phyloP scores from a whole-genome alignment of 2,113 vertebrate genomes.

The Glaucomys volans region DNA sequence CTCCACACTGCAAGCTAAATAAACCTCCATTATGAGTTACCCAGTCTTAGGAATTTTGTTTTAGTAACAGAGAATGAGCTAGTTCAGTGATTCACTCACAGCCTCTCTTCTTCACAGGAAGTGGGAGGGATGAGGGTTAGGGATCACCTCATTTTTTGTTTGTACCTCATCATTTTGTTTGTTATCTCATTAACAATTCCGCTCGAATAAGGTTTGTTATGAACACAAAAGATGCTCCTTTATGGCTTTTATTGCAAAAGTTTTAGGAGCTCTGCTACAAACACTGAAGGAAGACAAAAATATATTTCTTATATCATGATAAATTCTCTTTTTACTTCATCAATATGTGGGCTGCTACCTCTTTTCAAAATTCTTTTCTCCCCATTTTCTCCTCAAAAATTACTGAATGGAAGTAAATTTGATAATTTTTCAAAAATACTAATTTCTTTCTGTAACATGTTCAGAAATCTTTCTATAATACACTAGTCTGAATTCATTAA shows the following conservation, averaged over 20 bases:
- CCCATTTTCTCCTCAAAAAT: background rate
- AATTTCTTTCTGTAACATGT: background rate
- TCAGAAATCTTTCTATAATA: conserved; percentile 33
- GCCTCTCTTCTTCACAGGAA: background rate
- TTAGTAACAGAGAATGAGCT: background rate
- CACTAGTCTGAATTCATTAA: background rate
- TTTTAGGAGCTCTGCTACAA: background rate
- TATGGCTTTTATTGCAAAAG: background rate
- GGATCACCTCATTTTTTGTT: too few species aligned
- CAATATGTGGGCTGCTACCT: background rate
- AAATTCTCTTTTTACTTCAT: background rate
- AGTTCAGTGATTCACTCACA: background rate
- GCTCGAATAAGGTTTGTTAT: background rate
- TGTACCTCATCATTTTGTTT: too few species aligned
- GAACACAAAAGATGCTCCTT: background rate
- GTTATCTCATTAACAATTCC: background rate
- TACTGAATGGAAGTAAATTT: background rate
- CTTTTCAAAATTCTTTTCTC: background rate
- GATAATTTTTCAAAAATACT: background rate
- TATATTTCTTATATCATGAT: background rate
- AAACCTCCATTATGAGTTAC: background rate
- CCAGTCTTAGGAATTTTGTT: background rate
- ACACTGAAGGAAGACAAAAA: background rate
- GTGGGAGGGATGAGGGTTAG: background rate
- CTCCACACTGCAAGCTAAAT: too few species aligned